A percentile compares a stretch with the other conserved stretches of the same genome.
These are phyloP conservation scores for Podiceps cristatus DNA, from an alignment of 2,113 vertebrate species.

Conservation along the genomic window DNA sequence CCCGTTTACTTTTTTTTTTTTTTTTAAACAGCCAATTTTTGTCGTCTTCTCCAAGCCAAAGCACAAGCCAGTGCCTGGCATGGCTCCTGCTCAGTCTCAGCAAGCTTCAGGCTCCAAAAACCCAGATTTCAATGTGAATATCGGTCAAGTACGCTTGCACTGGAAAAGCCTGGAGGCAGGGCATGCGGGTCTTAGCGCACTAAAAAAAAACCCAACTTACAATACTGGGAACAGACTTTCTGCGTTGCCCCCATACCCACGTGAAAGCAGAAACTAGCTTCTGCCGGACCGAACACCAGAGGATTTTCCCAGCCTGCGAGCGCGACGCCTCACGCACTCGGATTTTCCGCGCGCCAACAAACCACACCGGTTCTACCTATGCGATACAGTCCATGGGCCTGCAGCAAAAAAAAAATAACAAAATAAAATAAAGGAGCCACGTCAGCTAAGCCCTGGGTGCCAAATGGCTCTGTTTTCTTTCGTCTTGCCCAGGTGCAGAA, in stretches of 20 bases:
- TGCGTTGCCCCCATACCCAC: not conserved
- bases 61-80: not conserved
- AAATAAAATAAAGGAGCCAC: not conserved
- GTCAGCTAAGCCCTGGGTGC: rapidly evolving
- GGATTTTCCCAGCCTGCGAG: rapidly evolving
- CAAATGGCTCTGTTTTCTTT: not conserved
- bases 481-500: not conserved
- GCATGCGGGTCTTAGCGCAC: not conserved
- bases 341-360: rapidly evolving
- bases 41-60: not conserved
- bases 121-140: not conserved
- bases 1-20: not conserved
- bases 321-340: rapidly evolving
- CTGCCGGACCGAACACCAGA: rapidly evolving
- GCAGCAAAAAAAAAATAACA: not conserved
- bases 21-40: not conserved
- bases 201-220: not conserved
- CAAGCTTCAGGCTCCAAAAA: not conserved
- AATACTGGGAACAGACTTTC: not conserved
- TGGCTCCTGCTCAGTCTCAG: not conserved
- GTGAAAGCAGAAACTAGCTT: not conserved
- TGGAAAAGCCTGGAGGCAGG: not conserved
- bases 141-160: not conserved
- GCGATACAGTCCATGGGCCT: not conserved
- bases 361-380: rapidly evolving